Conservation (phyloP, 2,888 invertebrate genomes). For the Merodon equestris region DNA sequence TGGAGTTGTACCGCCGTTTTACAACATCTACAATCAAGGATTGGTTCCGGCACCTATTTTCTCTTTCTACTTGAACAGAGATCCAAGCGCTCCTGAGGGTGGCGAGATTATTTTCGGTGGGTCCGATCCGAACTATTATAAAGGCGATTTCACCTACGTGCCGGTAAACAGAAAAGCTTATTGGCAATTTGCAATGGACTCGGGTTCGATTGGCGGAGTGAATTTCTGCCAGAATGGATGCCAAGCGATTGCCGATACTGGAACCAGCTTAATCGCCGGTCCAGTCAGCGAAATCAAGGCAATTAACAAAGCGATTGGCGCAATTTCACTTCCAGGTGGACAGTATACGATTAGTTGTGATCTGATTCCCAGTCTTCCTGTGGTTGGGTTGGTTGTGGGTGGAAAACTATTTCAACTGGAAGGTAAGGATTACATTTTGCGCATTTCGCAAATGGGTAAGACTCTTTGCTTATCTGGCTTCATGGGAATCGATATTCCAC, state of each 20-base stretch:
- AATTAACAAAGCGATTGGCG: constrained; percentile 92
- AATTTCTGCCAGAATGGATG: constrained; percentile 89
- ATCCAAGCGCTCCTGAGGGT: constrained; percentile 86
- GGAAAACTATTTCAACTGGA: constrained; percentile 88
- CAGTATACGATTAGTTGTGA: constrained; percentile 91
- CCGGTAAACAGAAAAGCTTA: constrained; percentile 92
- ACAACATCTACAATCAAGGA: constrained; percentile 92
- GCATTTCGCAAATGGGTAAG: constrained; percentile 89
- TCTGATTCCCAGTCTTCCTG: constrained; percentile 88
- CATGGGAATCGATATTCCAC: constrained; percentile 96
- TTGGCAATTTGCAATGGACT: constrained; percentile 98
- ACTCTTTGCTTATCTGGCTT: constrained; percentile 96
- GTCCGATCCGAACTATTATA: constrained; percentile 93
- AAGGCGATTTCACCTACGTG: constrained; percentile 91
- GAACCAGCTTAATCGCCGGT: constrained; percentile 97
- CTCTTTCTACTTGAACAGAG: constrained; percentile 94
- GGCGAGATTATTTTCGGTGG: constrained; percentile 97
- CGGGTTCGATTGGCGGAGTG: constrained; percentile 80
- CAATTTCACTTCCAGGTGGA: constrained; percentile 89
- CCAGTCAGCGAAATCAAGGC: constrained; percentile 87
- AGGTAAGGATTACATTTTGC: constrained; percentile 92
- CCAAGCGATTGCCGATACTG: constrained; percentile 96
- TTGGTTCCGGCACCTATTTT: constrained; percentile 87
- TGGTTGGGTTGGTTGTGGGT: constrained; percentile 87
- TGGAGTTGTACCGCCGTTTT: constrained; percentile 93